phyloP scores from a whole-genome alignment of 2,888 invertebrate genomes.

The Campoplex nolae region DNA sequence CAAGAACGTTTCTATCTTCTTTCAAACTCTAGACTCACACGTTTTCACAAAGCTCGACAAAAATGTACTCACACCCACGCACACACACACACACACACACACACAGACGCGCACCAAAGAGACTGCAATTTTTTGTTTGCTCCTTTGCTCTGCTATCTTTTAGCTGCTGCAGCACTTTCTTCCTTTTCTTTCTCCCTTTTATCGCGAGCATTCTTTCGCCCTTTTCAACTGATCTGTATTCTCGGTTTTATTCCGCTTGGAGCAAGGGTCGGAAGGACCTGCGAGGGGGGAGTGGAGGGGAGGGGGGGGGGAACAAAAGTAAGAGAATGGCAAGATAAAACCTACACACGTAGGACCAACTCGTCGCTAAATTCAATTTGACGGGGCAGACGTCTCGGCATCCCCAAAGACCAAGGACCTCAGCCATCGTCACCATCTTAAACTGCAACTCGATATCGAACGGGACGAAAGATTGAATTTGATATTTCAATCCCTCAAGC shows the following conservation, averaged over 20 bases:
- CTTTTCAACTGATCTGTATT: constrained; percentile 40
- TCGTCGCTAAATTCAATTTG: constrained; percentile 2
- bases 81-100: background rate
- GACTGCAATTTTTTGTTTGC: background rate
- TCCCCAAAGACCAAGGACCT: constrained; percentile 1
- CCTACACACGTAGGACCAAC: constrained; percentile 8
- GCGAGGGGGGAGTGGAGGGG: no score
- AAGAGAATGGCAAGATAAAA: background rate
- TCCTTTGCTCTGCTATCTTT: constrained; percentile 3
- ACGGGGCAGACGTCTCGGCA: background rate
- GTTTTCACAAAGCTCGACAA: constrained; percentile 61
- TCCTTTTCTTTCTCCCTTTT: constrained; percentile 33
- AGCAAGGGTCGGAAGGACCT: background rate
- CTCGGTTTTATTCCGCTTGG: background rate
- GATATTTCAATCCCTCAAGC: background rate
- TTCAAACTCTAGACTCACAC: constrained; percentile 48
- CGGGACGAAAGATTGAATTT: background rate
- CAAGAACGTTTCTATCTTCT: constrained; percentile 35
- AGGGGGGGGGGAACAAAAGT: background rate
- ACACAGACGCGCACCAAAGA: background rate
- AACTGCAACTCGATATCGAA: background rate
- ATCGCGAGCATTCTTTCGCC: constrained; percentile 1
- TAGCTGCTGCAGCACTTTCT: constrained; percentile 37
- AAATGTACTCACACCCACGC: constrained; percentile 7
- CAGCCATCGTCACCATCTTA: background rate